Evolutionary conservation across 2,888 invertebrate genomes (phyloP).

Genomic region (Lysandra bellargus): DNA sequence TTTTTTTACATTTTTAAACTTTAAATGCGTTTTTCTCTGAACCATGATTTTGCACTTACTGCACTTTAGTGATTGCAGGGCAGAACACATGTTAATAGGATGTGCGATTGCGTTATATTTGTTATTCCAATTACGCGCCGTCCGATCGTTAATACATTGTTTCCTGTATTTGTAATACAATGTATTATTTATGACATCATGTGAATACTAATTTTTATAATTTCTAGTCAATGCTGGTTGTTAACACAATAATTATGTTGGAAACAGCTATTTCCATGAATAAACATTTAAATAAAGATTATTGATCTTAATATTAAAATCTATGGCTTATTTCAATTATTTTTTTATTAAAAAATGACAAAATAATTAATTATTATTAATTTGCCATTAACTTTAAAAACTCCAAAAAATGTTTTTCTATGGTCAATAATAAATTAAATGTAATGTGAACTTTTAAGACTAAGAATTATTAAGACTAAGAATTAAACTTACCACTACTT

Average conservation of each 20-base stretch:
- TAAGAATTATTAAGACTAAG: no score
- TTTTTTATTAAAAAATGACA: no score
- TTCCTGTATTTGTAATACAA: conserved; percentile 35
- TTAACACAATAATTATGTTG: background rate
- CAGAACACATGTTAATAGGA: background rate
- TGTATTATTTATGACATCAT: conserved; percentile 27
- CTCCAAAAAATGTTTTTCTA: no score
- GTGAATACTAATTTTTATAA: conserved; percentile 11
- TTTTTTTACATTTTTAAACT: no score
- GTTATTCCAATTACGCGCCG: conserved; percentile 15
- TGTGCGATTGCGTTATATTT: conserved; percentile 4
- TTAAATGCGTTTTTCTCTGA: no score
- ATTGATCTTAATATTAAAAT: no score
- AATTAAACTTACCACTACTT: conserved; percentile 62
- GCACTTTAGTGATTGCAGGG: no score
- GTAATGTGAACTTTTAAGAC: background rate
- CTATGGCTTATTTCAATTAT: no score
- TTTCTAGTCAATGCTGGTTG: background rate
- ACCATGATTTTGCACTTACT: no score
- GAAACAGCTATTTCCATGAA: background rate
- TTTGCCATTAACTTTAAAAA: no score
- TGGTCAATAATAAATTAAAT: no score
- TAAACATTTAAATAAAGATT: background rate
- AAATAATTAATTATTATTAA: no score
- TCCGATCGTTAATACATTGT: conserved; percentile 28